phyloP scores from a whole-genome alignment of 2,888 invertebrate species.

The Cantharis rustica region DNA sequence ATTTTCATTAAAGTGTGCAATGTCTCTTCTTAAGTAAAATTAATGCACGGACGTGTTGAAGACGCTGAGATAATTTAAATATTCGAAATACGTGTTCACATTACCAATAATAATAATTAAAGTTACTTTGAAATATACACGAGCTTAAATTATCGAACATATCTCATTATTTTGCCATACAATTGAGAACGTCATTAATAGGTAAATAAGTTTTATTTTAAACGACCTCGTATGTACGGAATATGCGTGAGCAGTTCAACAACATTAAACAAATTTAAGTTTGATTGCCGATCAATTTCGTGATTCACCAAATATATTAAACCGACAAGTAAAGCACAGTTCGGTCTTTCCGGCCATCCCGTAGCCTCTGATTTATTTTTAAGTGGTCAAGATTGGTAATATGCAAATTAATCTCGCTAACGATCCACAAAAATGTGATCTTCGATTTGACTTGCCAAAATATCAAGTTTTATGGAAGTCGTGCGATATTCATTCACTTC shows the following conservation, averaged over 20 bases:
- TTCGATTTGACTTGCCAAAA: background rate
- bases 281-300: background rate
- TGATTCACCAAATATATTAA: background rate
- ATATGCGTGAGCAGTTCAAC: background rate
- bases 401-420: background rate
- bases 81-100: background rate
- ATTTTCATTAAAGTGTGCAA: background rate
- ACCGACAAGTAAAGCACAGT: background rate
- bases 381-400: background rate
- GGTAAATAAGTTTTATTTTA: background rate
- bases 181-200: background rate
- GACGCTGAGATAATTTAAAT: background rate
- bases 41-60: background rate
- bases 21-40: background rate
- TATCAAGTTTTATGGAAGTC: background rate
- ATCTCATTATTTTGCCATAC: background rate
- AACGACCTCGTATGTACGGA: background rate
- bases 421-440: background rate
- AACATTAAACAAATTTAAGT: background rate
- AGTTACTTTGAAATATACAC: background rate
- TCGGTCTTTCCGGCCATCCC: background rate
- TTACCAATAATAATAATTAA: background rate
- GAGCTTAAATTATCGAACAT: background rate
- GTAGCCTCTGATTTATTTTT: background rate
- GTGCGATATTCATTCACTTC: background rate